phyloP scores from a whole-genome alignment of 2,888 invertebrate genomes.

The Dendrolimus houi region DNA sequence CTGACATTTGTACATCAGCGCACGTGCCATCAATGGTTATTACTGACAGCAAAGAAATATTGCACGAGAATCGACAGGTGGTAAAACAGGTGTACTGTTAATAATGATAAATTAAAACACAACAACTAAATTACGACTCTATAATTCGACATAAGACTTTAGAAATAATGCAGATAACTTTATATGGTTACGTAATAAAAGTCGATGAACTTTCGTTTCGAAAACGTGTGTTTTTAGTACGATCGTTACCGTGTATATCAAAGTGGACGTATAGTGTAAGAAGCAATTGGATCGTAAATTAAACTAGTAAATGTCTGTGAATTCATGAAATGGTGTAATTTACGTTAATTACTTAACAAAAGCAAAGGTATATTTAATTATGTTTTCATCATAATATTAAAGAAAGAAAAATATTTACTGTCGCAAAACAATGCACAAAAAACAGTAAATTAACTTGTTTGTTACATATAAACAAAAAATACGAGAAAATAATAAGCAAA shows the following conservation, averaged over 20 bases:
- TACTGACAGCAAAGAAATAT: conserved; percentile 30
- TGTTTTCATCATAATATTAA: too few species aligned
- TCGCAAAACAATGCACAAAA: too few species aligned
- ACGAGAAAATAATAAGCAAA: too few species aligned
- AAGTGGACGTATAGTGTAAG: conserved; percentile 3
- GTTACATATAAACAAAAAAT: too few species aligned
- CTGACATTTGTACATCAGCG: conserved; percentile 39
- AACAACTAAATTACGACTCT: neutral
- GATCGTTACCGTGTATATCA: neutral
- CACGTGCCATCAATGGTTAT: conserved; percentile 16
- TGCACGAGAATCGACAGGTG: conserved; percentile 33
- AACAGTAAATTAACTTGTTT: too few species aligned
- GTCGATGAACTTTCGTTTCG: neutral
- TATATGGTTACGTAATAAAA: neutral
- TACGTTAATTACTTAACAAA: too few species aligned
- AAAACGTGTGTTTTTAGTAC: neutral
- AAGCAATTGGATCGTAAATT: conserved; percentile 4
- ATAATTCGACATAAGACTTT: neutral
- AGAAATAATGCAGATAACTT: neutral
- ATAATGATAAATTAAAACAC: conserved; percentile 1
- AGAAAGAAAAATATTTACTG: too few species aligned
- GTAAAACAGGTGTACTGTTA: conserved; percentile 16
- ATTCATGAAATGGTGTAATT: too few species aligned
- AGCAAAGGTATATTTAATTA: too few species aligned
- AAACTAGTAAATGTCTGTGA: too few species aligned